phyloP scores from a whole-genome alignment of 2,888 invertebrate genomes.

The Dasysyrphus albostriatus region DNA sequence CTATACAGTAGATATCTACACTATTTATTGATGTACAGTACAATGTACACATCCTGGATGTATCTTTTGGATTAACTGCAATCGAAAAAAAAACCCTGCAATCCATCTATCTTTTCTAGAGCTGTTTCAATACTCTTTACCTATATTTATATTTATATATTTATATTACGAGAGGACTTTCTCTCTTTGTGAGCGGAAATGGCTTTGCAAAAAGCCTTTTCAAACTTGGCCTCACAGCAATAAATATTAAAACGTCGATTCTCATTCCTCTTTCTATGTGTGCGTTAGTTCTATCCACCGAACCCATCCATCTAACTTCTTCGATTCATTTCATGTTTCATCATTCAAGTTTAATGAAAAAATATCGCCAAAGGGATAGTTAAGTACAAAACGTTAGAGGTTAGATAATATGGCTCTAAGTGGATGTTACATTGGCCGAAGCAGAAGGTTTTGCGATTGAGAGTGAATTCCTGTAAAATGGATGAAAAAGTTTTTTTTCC shows the following conservation, averaged over 20 bases:
- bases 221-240: conserved; percentile 60
- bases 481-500: conserved; percentile 16
- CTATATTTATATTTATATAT: not conserved
- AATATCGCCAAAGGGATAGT: conserved; percentile 68
- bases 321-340: conserved; percentile 75
- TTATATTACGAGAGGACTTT: not conserved
- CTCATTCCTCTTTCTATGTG: conserved; percentile 5
- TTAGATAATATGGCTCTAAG: conserved; percentile 57
- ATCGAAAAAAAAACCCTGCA: conserved; percentile 62
- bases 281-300: not conserved
- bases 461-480: not conserved
- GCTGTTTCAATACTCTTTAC: conserved; percentile 32
- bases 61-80: conserved; percentile 57
- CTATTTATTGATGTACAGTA: no score
- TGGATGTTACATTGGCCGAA: conserved; percentile 47
- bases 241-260: conserved; percentile 71
- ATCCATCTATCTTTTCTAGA: conserved; percentile 61
- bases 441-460: conserved; percentile 23
- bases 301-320: conserved; percentile 62
- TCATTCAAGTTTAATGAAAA: conserved; percentile 76
- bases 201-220: conserved; percentile 49
- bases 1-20: no score
- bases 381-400: conserved; percentile 59
- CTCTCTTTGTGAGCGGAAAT: conserved; percentile 38
- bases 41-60: not conserved